Base-by-base conservation (phyloP, 2,113 vertebrate genomes). In the Aplodontia rufa region DNA sequence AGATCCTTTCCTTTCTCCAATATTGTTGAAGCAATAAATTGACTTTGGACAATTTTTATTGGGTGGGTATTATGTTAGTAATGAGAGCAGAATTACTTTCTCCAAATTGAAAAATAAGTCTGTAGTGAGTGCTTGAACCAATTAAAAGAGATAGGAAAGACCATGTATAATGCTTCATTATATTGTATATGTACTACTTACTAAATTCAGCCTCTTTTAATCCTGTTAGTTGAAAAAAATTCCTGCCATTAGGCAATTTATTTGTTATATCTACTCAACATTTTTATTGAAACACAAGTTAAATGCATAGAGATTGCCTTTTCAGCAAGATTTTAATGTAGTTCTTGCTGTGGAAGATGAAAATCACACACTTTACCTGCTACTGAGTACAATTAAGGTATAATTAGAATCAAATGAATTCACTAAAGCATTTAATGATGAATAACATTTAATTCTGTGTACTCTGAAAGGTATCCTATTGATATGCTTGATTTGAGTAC, bases 381-480 rank as follows among this genome's bases (percentile, higher is more conserved):
- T 94, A 80, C 37, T 83, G 42, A 95, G 37, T 87, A 82, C 86
- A 94, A 93, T 94, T 91, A 96, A 84, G 81, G 2, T 96, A 95
- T 97, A 98, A 98, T 97, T 96, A 96, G 95, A 98, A 88, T 58
- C 74, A 87, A 97, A 96, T 93, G 53, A 13, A 84, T 96, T 93
- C 84, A 14, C 30, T 81, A 91, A 96, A 93, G 19, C 71, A 93
- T 94, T 92, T 90, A 93, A 60, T 91, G 53, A 58, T 91, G 28
- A 97, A 95, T 96, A 97, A 87, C 91, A 91, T 78, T 87, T 40
- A 26, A n/a, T 28, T 90, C 7, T 97, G 0, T 87, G 19, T 81
- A 79, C 35, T 86, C 6, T 0, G 3, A 91, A 90, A 87, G 26
- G 62, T 95, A 5, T 55, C 45, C 82, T 49, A 83, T 62, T 92